These are phyloP conservation scores for Peromyscus melanophrys DNA, from an alignment of 2,797 vertebrate species.

Conservation along the genomic window DNA sequence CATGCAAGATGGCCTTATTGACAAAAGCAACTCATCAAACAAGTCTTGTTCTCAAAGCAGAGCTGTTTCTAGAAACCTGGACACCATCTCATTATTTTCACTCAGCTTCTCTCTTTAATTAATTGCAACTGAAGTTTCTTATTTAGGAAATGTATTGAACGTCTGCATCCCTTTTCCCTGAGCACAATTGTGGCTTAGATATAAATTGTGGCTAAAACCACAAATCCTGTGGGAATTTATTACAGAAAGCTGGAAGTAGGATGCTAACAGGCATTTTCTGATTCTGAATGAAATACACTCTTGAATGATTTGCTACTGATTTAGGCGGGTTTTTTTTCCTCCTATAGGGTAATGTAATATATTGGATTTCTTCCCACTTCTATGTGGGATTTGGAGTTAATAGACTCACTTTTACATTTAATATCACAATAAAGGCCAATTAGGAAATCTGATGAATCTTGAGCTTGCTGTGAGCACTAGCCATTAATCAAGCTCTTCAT, in stretches of 20 bases:
- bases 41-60: constrained; percentile 51
- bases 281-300: constrained; percentile 77
- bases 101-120: constrained; percentile 68
- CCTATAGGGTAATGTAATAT: constrained; percentile 60
- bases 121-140: constrained; percentile 62
- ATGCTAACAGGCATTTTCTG: constrained; percentile 44
- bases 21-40: constrained; percentile 64
- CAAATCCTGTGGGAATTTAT: constrained; percentile 46
- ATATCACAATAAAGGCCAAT: constrained; percentile 72
- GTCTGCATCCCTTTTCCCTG: constrained; percentile 11
- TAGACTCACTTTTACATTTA: constrained; percentile 69
- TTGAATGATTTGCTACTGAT: constrained; percentile 70
- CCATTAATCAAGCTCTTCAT: constrained; percentile 70
- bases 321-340: constrained; percentile 44
- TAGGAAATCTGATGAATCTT: constrained; percentile 73
- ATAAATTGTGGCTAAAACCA: constrained; percentile 30
- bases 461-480: constrained; percentile 3
- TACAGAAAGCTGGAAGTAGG: constrained; percentile 52
- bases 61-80: constrained; percentile 52
- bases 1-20: constrained; percentile 55
- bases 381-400: constrained; percentile 60
- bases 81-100: constrained; percentile 23
- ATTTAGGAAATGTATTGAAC: constrained; percentile 54
- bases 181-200: not conserved
- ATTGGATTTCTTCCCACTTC: constrained; percentile 68